Base-by-base conservation (phyloP, 2,113 vertebrate genomes). In the Zingel zingel region DNA sequence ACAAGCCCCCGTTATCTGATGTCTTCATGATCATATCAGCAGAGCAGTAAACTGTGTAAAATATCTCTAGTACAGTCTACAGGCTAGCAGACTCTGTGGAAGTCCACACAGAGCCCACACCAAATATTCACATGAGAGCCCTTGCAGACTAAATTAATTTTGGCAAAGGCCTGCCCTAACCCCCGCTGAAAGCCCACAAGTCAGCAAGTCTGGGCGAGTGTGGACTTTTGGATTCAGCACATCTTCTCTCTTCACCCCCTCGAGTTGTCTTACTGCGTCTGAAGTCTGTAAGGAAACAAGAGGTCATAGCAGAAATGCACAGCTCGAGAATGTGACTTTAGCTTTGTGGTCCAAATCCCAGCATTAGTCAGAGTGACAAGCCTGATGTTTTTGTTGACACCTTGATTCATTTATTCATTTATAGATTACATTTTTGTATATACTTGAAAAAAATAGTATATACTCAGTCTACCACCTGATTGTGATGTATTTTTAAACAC, bases 81-180 rank as follows among this genome's bases (percentile, higher is more conserved):
- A 62, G 57, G 33, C 56, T 15, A 56, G 70, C 57, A 73, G 47
- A 82, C 61, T 76, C 19, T 58, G 58, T 70, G 5, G 23, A 81
- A 70, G 71, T 79, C 79, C 33, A 12, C 39, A n/a, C 25, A 47
- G 80, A 80, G 47, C 62, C 66, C 36, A 36, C 56, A 65, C 74
- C 68, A 74, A 75, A 78, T 85, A 58, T 78, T 71, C 79, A 63
- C 90, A 56, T 84, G 81, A 90, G 65, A 85, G 85, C 77, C 30
- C 71, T 69, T n/a, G 23, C 75, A 85, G 87, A 89, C 76, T 36
- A 39, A 78, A 90, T 91, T 75, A 77, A 64, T 87, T 85, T 73
- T 93, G 87, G 90, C 90, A 89, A 82, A 86, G 58, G 77, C 75
- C 77, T 62, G 57, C 53, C 30, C 48, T 68, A 56, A 83, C 65